Percentiles rank a stretch among this genome's conserved stretches.
Evolutionary conservation across 53 echinoderm and acorn worm species (phyloP).

Genomic region (Temnopleurus reevesii): DNA sequence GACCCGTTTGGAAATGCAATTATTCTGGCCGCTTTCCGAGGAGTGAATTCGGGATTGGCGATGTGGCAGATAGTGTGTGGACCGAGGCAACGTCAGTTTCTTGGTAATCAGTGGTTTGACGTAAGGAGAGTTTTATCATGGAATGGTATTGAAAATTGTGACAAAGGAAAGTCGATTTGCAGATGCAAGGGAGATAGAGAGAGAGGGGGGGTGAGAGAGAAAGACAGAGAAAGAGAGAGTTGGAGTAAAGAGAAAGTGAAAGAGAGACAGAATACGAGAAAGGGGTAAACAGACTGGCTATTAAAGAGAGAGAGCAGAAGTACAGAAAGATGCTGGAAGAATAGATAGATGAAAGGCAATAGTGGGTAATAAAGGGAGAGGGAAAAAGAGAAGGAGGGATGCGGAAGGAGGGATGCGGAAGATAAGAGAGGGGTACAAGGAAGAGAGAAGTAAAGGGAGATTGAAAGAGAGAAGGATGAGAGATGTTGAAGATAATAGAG

Average conservation of each 20-base stretch:
- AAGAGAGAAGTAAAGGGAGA: not conserved
- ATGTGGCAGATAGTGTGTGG: not conserved
- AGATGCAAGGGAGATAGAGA: not conserved
- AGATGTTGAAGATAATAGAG: not conserved
- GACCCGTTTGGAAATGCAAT: constrained; percentile 26
- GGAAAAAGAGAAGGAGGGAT: not conserved
- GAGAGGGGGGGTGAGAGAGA: not conserved
- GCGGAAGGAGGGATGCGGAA: not conserved
- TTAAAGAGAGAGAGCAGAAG: not conserved
- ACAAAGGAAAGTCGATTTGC: not conserved
- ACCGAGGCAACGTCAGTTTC: too few relatives aligned
- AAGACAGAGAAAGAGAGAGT: not conserved
- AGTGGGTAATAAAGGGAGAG: not conserved
- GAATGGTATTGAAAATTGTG: not conserved
- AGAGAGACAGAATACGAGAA: not conserved
- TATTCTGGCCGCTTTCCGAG: constrained; percentile 12
- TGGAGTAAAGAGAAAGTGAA: not conserved
- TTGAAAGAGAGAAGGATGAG: not conserved
- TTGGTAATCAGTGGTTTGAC: not conserved
- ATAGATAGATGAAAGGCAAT: not conserved
- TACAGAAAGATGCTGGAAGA: not conserved
- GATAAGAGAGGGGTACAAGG: not conserved
- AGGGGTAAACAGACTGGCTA: not conserved
- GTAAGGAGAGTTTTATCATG: not conserved
- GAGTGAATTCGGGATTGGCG: not conserved